Evolutionary conservation across 2,797 vertebrate species (phyloP).

Genomic region (Carapus acus): DNA sequence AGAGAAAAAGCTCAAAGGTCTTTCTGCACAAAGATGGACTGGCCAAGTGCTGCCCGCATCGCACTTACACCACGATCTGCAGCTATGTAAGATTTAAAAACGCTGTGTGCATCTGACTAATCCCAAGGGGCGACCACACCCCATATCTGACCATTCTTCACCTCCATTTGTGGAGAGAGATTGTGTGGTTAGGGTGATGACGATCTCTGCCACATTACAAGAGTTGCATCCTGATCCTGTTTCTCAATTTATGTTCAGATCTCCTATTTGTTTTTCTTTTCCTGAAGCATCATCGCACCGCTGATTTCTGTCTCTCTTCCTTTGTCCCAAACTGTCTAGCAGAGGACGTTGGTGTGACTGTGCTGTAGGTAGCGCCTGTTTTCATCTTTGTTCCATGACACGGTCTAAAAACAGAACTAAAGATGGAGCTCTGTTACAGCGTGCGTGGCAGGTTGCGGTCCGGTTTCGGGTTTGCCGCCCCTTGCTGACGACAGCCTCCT

Average conservation of each 20-base stretch:
- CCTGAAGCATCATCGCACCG: too few species aligned
- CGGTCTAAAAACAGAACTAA: constrained; percentile 12
- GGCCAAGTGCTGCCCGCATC: neutral
- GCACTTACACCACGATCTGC: neutral
- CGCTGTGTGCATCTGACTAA: too few species aligned
- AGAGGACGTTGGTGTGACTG: neutral
- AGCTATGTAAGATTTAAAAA: too few species aligned
- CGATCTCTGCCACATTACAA: too few species aligned
- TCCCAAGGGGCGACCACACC: too few species aligned
- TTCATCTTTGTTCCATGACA: constrained; percentile 13
- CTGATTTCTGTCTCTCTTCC: neutral
- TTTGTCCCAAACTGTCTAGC: neutral
- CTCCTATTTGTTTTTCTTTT: too few species aligned
- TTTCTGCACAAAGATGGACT: too few species aligned
- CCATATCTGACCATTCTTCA: too few species aligned
- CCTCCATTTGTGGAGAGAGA: too few species aligned
- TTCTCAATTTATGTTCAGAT: neutral
- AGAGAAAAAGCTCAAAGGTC: too few species aligned
- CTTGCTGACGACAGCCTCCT: constrained; percentile 9
- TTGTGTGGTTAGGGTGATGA: too few species aligned
- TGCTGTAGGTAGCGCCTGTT: constrained; percentile 22
- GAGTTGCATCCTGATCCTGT: too few species aligned
- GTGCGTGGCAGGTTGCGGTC: constrained; percentile 24
- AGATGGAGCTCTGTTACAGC: constrained; percentile 14
- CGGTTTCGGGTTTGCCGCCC: constrained; percentile 20